Conservation (phyloP, 2,797 vertebrate species). For the Apogon talboti region DNA sequence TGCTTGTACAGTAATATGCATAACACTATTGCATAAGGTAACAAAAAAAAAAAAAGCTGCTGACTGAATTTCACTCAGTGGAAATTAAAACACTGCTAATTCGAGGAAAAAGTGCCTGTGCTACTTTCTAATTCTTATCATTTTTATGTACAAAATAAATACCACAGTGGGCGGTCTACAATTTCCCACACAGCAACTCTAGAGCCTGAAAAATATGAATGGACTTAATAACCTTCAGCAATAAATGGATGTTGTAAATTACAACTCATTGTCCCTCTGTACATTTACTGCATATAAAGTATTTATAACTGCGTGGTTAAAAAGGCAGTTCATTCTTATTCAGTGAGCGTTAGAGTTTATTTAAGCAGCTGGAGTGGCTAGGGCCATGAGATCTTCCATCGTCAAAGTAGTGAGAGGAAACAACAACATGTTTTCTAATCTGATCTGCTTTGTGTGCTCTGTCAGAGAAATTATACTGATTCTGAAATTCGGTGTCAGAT, state of each 20-base stretch:
- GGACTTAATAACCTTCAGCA: conserved; percentile 1
- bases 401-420: too few relatives aligned
- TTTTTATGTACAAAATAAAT: conserved; percentile 19
- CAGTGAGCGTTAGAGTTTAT: background rate
- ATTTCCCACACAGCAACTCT: background rate
- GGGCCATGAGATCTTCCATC: background rate
- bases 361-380: background rate
- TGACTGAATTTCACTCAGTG: conserved; percentile 1
- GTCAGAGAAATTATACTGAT: background rate
- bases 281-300: background rate
- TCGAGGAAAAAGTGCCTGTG: background rate
- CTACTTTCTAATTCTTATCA: background rate
- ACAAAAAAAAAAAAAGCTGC: conserved; percentile 9
- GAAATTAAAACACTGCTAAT: conserved; percentile 9
- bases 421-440: too few relatives aligned
- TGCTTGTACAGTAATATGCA: conserved; percentile 8
- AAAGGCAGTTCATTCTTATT: background rate
- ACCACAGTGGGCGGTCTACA: background rate
- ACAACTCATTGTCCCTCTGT: background rate
- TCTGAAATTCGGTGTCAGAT: too few relatives aligned
- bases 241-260: conserved; percentile 6
- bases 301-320: background rate
- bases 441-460: background rate
- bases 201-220: conserved; percentile 4
- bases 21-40: conserved; percentile 4